These are phyloP conservation scores for Drosophila koepferae DNA, from an alignment of 2,888 invertebrate species.

Conservation along the genomic window DNA sequence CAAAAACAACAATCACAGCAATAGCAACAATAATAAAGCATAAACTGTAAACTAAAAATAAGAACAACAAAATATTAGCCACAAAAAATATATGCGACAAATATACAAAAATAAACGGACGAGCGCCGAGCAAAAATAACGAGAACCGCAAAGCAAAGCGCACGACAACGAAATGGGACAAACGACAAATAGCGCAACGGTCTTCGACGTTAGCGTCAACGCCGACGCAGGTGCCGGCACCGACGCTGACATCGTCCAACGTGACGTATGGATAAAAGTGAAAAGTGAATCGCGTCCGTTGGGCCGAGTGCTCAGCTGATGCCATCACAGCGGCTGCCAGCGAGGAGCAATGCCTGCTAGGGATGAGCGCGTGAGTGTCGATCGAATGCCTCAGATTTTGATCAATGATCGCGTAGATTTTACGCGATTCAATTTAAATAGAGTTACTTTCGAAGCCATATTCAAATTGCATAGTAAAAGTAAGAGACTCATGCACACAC, in stretches of 20 bases:
- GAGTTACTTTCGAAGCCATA: background rate
- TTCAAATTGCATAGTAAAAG: background rate
- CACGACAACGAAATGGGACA: constrained; percentile 69
- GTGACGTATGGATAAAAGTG: constrained; percentile 46
- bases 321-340: constrained; percentile 22
- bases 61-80: constrained; percentile 73
- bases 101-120: constrained; percentile 71
- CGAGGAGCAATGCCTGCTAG: constrained; percentile 30
- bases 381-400: background rate
- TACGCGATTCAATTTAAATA: background rate
- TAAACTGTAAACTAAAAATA: constrained; percentile 70
- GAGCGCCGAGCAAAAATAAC: constrained; percentile 42
- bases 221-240: constrained; percentile 11
- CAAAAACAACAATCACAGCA: constrained; percentile 22
- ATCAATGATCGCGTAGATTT: too few relatives aligned
- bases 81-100: constrained; percentile 67
- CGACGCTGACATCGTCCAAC: constrained; percentile 19
- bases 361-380: constrained; percentile 41
- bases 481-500: background rate
- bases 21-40: constrained; percentile 44
- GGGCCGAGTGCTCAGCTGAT: constrained; percentile 52
- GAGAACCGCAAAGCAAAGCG: constrained; percentile 51
- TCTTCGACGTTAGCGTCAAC: constrained; percentile 27
- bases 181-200: constrained; percentile 42
- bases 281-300: constrained; percentile 43